Conservation (phyloP, 2,113 vertebrate genomes). For the Spea multiplicata region DNA sequence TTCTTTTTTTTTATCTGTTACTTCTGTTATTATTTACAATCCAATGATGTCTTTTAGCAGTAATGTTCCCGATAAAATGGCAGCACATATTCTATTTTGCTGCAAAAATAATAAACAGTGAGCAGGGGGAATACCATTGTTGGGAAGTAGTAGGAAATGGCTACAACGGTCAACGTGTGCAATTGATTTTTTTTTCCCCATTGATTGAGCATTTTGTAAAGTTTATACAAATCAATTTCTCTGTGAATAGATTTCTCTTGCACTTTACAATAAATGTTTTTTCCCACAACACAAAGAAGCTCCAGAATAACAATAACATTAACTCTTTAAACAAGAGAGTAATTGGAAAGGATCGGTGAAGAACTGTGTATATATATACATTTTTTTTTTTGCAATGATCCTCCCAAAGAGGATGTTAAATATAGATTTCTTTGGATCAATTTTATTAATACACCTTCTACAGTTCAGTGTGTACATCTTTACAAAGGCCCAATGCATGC, state of each 20-base stretch:
- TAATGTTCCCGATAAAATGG: constrained; percentile 19
- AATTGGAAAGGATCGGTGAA: no score
- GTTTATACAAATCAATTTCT: constrained; percentile 39
- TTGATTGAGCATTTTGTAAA: constrained; percentile 45
- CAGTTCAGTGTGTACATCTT: no score
- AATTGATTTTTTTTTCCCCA: constrained; percentile 38
- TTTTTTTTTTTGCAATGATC: no score
- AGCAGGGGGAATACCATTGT: constrained; percentile 14
- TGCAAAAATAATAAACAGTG: constrained; percentile 1
- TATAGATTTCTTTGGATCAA: no score
- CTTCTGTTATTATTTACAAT: constrained; percentile 23
- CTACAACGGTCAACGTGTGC: constrained; percentile 2
- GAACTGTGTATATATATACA: no score
- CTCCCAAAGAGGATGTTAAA: no score
- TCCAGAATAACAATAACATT: neutral
- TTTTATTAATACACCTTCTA: no score
- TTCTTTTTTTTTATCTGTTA: neutral
- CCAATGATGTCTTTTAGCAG: constrained; percentile 14
- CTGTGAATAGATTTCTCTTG: constrained; percentile 29
- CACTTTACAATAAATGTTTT: constrained; percentile 38
- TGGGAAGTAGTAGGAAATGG: constrained; percentile 22
- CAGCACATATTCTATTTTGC: constrained; percentile 1
- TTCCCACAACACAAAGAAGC: constrained; percentile 20
- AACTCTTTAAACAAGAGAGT: neutral
- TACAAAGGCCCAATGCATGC: no score